Base-by-base conservation (phyloP, 2,113 vertebrate genomes). In the Holacanthus passer region DNA sequence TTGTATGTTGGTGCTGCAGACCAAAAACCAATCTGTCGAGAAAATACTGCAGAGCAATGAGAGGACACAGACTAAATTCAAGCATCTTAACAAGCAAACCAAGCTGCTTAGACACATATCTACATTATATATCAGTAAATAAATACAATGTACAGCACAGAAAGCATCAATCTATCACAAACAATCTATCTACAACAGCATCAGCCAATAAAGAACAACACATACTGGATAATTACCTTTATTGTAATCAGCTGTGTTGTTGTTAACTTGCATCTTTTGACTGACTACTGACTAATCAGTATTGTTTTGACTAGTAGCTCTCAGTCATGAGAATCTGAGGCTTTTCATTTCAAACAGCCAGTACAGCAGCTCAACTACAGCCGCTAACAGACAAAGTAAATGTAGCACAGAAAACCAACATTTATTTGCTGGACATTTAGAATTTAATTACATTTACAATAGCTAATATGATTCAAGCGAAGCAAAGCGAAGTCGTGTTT, bases 201-300 rank as follows among this genome's bases (percentile, higher is more conserved):
- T 22, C 1, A 73, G 56, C 11, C 35, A 66, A 55, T 55, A 35
- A 55, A 32, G 16, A 65, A 43, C 31, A 60, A 70, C 56, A 73
- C 35, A 29, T 1, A 43, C 12, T 27, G 24, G 7, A 24, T 52
- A 52, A 76, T 66, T 27, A 16, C 11, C 9, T 19, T 20, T 17
- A 52, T 7, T 53, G n/a, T 39, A 59, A 59, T 53, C 29, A 60
- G 35, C 50, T 32, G 17, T 39, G 16, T 22, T 35, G 37, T 11
- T 20, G 52, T 0, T 70, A 48, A 72, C n/a, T n/a, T n/a, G n/a
- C n/a, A n/a, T n/a, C n/a, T n/a, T n/a, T n/a, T n/a, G n/a, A n/a
- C n/a, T n/a, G n/a, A n/a, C n/a, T n/a, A n/a, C 64, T 73, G 31
- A 5, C 22, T 78, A 52, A 78, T 78, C 48, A 73, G 55, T n/a